Evolutionary conservation across 1,140 invertebrate species (phyloP), one percentile per base, ranked within the genome.

Genomic region (Drosophila baimaii): DNA sequence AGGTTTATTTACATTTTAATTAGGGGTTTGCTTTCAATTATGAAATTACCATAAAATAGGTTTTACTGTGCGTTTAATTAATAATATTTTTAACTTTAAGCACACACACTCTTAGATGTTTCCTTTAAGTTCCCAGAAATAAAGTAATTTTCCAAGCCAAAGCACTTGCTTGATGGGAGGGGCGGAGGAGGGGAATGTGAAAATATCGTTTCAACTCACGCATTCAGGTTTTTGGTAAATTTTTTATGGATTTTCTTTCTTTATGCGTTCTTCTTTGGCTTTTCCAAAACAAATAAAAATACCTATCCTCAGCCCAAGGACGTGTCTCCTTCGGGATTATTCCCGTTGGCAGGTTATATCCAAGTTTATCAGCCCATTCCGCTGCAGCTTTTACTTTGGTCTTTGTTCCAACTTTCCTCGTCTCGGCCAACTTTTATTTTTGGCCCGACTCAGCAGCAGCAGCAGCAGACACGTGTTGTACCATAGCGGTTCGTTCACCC

Each of bases 281-380:
- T 49, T 47, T n/a, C 21, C 17, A 52, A 43, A 27, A 33, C n/a
- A 51, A 54, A 66, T 52, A 66, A 33, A 69, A 66, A 66, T 68
- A 54, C 44, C 33, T 31, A 12, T 15, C 8, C 25, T 10, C 57
- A 19, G 55, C 12, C 58, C 15, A 41, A 10, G 33, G 33, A 68
- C 64, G 41, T 52, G 33, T 52, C 46, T 52, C 65, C 65, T 51
- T 19, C 17, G 65, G 62, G 62, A 66, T 69, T 66, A 54, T 66
- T 66, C 23, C 29, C 37, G 35, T 43, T 69, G 65, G 46, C 65
- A 69, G 62, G 65, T 49, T 69, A 52, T 52, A 51, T 66, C 46
- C 65, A 66, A 69, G 65, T 66, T 69, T 39, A 66, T 66, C 46
- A 65, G 63, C 33, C 29, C 65, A 25, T 69, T 19, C 61, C 35